A percentile compares a stretch with the other conserved stretches of the same genome.
Conservation (phyloP, 1,140 invertebrate species). For the Hydropsyche tenuis region DNA sequence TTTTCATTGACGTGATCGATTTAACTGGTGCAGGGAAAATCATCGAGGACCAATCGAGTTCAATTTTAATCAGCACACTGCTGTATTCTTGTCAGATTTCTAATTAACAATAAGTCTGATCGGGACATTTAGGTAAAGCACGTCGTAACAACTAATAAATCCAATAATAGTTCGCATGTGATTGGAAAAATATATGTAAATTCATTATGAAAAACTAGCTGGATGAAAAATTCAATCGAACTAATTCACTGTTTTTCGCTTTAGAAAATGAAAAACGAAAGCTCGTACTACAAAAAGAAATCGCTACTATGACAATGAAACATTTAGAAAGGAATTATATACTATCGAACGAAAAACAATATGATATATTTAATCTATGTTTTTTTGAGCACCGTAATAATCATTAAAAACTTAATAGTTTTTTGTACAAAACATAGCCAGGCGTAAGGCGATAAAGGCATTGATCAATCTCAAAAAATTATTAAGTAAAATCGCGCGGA, state of each 20-base stretch:
- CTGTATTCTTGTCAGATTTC: background rate
- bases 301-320: background rate
- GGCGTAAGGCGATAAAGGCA: constrained; percentile 23
- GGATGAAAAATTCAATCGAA: no score
- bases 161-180: no score
- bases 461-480: constrained; percentile 12
- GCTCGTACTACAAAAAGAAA: constrained; percentile 2
- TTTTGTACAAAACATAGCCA: constrained; percentile 23
- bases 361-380: constrained; percentile 20
- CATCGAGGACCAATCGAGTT: background rate
- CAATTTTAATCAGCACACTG: background rate
- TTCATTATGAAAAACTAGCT: no score
- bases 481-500: background rate
- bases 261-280: background rate
- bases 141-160: no score
- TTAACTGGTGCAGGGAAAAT: constrained; percentile 31
- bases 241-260: no score
- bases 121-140: no score
- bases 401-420: constrained; percentile 25
- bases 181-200: no score
- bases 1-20: constrained; percentile 12
- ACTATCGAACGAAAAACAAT: constrained; percentile 8
- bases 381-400: constrained; percentile 28
- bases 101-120: background rate
- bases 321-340: background rate